These are phyloP conservation scores for Anthopleura xanthogrammica DNA, from an alignment of 92 coral and sea anemone genomes.

Conservation along the genomic window DNA sequence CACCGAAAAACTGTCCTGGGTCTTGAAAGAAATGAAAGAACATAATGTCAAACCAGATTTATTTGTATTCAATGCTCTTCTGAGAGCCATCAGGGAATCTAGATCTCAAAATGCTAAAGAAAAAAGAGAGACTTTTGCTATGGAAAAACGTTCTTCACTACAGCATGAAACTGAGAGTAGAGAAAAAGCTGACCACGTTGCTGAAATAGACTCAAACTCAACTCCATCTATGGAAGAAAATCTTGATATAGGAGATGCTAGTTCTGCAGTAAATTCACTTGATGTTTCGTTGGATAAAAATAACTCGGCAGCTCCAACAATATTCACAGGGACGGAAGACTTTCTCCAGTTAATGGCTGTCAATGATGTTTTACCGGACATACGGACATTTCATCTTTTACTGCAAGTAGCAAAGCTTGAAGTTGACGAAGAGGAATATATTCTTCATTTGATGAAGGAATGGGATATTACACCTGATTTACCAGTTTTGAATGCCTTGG, in stretches of 20 bases:
- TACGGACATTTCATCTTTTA: constrained; percentile 73
- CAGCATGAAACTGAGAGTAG: not conserved
- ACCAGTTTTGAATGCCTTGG: constrained; percentile 59
- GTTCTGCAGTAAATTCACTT: not conserved
- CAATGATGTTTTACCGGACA: constrained; percentile 77
- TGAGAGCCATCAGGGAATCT: constrained; percentile 65
- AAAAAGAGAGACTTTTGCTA: not conserved
- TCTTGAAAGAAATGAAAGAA: constrained; percentile 72
- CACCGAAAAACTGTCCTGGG: constrained; percentile 45
- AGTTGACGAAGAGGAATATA: constrained; percentile 52
- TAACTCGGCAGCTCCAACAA: not conserved
- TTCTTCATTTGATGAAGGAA: constrained; percentile 59
- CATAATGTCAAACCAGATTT: constrained; percentile 65
- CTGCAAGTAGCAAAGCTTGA: constrained; percentile 48
- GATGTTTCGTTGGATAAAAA: not conserved
- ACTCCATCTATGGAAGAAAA: not conserved
- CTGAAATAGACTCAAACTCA: not conserved
- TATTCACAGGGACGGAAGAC: constrained; percentile 63
- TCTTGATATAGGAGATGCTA: not conserved
- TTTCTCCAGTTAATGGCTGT: constrained; percentile 79
- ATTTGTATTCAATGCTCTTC: constrained; percentile 60
- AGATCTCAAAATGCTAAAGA: not conserved
- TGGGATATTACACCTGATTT: constrained; percentile 66
- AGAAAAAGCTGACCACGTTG: not conserved
- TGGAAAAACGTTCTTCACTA: not conserved